These are phyloP conservation scores for Caenorhabditis sulstoni DNA, from an alignment of 2,888 invertebrate species.

Conservation along the genomic window DNA sequence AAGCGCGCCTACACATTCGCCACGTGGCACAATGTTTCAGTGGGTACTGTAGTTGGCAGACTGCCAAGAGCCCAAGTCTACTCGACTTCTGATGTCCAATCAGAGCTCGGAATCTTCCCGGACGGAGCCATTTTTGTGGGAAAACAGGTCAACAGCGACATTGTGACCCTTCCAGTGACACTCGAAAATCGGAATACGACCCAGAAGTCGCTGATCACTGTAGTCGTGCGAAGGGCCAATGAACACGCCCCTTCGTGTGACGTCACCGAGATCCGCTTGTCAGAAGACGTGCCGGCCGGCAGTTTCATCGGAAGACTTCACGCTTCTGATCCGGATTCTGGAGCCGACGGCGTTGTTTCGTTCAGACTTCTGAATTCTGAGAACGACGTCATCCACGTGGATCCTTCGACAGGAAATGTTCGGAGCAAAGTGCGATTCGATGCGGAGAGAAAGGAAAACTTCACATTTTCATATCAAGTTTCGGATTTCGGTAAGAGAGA, in stretches of 20 bases:
- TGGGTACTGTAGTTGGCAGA: slow-evolving; percentile 46
- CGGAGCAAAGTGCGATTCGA: slow-evolving; percentile 10
- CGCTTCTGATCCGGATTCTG: slow-evolving; percentile 23
- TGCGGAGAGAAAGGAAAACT: slow-evolving; percentile 29
- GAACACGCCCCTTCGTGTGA: slow-evolving; percentile 24
- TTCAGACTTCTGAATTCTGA: slow-evolving; percentile 3
- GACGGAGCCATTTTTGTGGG: slow-evolving; percentile 50
- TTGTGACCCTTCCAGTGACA: slow-evolving; percentile 31
- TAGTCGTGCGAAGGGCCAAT: slow-evolving; percentile 18
- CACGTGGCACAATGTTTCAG: slow-evolving; percentile 43
- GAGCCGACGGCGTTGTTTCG: slow-evolving; percentile 19
- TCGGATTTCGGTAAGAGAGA: slow-evolving; percentile 29
- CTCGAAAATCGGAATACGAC: slow-evolving; percentile 36
- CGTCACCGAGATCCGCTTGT: background rate
- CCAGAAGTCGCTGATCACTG: slow-evolving; percentile 24
- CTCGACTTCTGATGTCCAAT: slow-evolving; percentile 20
- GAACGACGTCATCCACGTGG: slow-evolving; percentile 21
- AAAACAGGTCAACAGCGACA: slow-evolving; percentile 14
- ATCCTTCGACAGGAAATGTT: slow-evolving; percentile 20
- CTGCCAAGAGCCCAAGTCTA: slow-evolving; percentile 40
- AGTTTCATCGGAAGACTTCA: slow-evolving; percentile 24
- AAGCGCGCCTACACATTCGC: slow-evolving; percentile 44
- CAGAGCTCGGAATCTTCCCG: slow-evolving; percentile 43
- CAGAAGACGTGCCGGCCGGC: slow-evolving; percentile 11
- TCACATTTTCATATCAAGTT: slow-evolving; percentile 20